Evolutionary conservation across 2,797 vertebrate species (phyloP), one percentile per base, ranked within the genome.

Genomic region (Florisuga fusca): DNA sequence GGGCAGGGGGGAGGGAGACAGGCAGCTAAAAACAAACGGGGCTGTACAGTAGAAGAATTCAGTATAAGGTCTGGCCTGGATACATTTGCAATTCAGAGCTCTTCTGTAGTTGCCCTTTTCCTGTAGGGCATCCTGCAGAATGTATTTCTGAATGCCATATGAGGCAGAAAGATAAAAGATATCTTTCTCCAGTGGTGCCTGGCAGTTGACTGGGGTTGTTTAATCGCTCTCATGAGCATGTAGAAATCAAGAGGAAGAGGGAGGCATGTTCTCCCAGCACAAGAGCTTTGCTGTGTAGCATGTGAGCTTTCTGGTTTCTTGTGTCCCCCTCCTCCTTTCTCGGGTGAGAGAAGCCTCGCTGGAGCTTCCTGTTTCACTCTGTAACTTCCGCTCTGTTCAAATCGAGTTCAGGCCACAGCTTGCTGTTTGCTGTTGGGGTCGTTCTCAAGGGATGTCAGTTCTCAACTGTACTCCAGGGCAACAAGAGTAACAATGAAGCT

Each of bases 301-400:
- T 2, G 1, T 78, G 86, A 93, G 75, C 84, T 92, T 93, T 94
- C 71, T 87, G 85, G 76, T 94, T 87, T 93, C 77, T 94, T 36
- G 89, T 15, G 21, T 63, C 26, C 64, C 66, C 11, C 2, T 90
- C 93, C 80, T 91, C 59, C 74, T 90, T 90, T 84, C 41, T 87
- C 81, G 78, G 96, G 74, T 93, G 85, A 94, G 84, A 87, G 75
- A 67, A 93, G 84, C 93, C 75, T 58, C 41, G 43, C 53, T 73
- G 72, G 54, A 84, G 90, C 91, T 97, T 97, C 96, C 96, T 95
- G 89, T 90, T 93, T 93, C 55, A 48, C 78, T 88, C 87, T 89
- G 72, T 96, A 72, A 46, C 89, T 96, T 96, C 95, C 72, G 71
- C 83, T 90, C 33, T 78, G 50, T 92, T 95, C 78, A 73, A 31